Evolutionary conservation across 2,113 vertebrate genomes (phyloP).

Genomic region (Chionodraco myersi): DNA sequence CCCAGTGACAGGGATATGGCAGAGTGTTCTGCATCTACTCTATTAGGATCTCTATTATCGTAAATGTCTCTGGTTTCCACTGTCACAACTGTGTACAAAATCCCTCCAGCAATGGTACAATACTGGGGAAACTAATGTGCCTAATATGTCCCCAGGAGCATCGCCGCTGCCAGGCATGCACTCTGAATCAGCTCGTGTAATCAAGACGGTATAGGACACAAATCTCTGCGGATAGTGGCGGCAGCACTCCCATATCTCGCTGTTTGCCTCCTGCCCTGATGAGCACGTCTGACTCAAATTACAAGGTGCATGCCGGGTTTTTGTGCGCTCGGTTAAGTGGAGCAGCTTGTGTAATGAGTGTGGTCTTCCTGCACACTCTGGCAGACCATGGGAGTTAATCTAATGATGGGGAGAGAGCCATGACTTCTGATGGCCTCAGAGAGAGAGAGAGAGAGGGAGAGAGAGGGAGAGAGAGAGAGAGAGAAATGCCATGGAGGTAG

Average conservation of each 20-base stretch:
- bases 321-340: slow-evolving; percentile 42
- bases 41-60: slow-evolving; percentile 57
- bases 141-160: slow-evolving; percentile 57
- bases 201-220: slow-evolving; percentile 57
- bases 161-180: slow-evolving; percentile 66
- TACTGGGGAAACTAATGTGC: slow-evolving; percentile 65
- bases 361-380: slow-evolving; percentile 68
- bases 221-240: slow-evolving; percentile 57
- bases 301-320: slow-evolving; percentile 74
- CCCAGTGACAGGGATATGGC: slow-evolving; percentile 32
- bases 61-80: slow-evolving; percentile 50
- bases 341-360: slow-evolving; percentile 73
- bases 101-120: slow-evolving; percentile 28
- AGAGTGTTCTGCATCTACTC: slow-evolving; percentile 35
- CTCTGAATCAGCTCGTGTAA: slow-evolving; percentile 70
- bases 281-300: slow-evolving; percentile 70
- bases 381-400: slow-evolving; percentile 76
- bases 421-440: slow-evolving; percentile 59
- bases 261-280: slow-evolving; percentile 61
- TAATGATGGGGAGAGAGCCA: slow-evolving; percentile 72
- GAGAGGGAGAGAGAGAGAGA: slow-evolving; percentile 10
- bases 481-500: slow-evolving; percentile 19
- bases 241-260: slow-evolving; percentile 44
- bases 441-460: slow-evolving; percentile 19
- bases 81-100: slow-evolving; percentile 28